Evolutionary conservation across 2,888 invertebrate species (phyloP).

Genomic region (Cactoblastis cactorum): DNA sequence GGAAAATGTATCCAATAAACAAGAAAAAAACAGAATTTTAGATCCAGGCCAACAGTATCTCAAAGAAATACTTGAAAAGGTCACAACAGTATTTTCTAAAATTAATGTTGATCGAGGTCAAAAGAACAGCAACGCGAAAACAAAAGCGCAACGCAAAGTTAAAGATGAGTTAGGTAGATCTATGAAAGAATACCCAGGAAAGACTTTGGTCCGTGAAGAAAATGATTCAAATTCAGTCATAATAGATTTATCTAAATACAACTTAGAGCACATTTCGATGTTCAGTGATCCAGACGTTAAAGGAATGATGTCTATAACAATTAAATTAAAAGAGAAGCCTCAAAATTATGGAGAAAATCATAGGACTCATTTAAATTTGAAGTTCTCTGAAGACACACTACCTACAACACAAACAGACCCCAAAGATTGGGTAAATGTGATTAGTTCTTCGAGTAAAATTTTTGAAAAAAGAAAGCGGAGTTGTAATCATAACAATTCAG

Average conservation of each 20-base stretch:
- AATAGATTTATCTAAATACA: conserved; percentile 51
- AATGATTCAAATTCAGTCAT: conserved; percentile 43
- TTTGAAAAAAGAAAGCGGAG: conserved; percentile 18
- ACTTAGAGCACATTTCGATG: conserved; percentile 52
- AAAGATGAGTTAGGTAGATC: conserved; percentile 34
- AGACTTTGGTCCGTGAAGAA: conserved; percentile 33
- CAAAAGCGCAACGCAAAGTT: conserved; percentile 16
- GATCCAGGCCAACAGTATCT: conserved; percentile 49
- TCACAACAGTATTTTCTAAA: conserved; percentile 49
- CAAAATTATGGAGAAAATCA: conserved; percentile 29
- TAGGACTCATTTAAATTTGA: conserved; percentile 33
- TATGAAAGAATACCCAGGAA: conserved; percentile 28
- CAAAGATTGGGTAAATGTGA: conserved; percentile 28
- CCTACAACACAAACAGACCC: conserved; percentile 20
- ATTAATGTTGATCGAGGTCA: conserved; percentile 26
- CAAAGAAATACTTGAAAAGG: conserved; percentile 53
- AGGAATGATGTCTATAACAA: conserved; percentile 43
- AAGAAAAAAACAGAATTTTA: conserved; percentile 19
- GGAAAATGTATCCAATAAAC: conserved; percentile 19
- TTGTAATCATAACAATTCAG: conserved; percentile 1
- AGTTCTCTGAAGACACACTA: conserved; percentile 34
- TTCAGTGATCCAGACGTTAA: conserved; percentile 34
- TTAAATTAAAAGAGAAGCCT: conserved; percentile 48
- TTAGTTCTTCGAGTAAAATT: conserved; percentile 26
- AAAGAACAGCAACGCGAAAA: conserved; percentile 19